Percentiles rank a stretch among this genome's conserved stretches.
phyloP scores from a whole-genome alignment of 2,797 vertebrate genomes.

The Lutjanus campechanus region DNA sequence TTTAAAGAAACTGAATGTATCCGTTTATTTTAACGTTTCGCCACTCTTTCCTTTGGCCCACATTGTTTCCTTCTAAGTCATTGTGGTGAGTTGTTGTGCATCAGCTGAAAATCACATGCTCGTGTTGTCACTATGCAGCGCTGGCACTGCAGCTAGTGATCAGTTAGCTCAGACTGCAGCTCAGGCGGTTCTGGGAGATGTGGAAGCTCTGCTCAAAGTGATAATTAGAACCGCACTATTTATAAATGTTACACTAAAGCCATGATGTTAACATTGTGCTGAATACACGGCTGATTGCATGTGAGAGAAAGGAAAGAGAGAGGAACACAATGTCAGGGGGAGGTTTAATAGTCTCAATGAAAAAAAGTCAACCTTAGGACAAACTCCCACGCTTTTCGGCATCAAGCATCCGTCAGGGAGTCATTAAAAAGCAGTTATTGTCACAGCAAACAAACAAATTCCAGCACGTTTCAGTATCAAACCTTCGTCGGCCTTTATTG shows the following conservation, averaged over 20 bases:
- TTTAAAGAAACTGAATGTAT: background rate
- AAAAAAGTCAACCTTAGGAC: background rate
- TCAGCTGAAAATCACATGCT: constrained; percentile 69
- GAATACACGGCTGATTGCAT: background rate
- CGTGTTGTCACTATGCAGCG: constrained; percentile 39
- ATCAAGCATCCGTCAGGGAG: background rate
- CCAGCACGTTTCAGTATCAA: too few relatives aligned
- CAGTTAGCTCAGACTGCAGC: constrained; percentile 15
- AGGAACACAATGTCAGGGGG: too few relatives aligned
- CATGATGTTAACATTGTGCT: background rate
- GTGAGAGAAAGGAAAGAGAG: background rate
- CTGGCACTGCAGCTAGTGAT: constrained; percentile 34
- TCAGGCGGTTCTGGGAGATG: background rate
- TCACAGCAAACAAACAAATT: too few relatives aligned
- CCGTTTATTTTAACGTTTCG: constrained; percentile 1
- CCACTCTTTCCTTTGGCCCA: constrained; percentile 10
- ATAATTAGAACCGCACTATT: background rate
- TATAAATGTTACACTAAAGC: background rate
- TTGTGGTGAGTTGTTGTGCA: constrained; percentile 21
- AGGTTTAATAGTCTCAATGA: background rate
- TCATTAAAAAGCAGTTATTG: too few relatives aligned
- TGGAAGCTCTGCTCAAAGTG: background rate
- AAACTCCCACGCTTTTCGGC: too few relatives aligned
- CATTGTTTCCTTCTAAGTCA: constrained; percentile 22
- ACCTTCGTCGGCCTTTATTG: too few relatives aligned